Evolutionary conservation across 2,797 vertebrate genomes (phyloP), one percentile per base, ranked within the genome.

Genomic region (Ctenosaura bakeri): DNA sequence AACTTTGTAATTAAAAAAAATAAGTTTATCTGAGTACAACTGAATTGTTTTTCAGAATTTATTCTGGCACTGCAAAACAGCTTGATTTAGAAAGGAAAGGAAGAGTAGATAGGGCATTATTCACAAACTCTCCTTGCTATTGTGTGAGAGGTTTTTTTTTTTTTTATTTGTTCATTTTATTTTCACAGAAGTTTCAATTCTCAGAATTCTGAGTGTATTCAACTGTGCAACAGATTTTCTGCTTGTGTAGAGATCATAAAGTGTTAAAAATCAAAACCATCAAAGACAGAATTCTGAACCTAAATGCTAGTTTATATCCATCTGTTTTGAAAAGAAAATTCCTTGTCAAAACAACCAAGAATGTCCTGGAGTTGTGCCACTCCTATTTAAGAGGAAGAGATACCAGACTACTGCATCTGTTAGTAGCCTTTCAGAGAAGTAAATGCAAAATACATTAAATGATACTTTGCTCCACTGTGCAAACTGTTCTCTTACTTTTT

Each of bases 311-410:
- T 80, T 74, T 80, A 86, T 59, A 71, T 84, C 9, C 69, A n/a
- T 85, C 46, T 50, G 26, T 85, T 50, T 85, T 50, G 20, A 26
- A 42, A 50, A 50, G 66, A 91, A 16, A 76, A 24, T 85, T 74
- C 71, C 87, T 1, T 42, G n/a, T 76, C 79, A 91, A 93, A 89
- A 77, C 22, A 88, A 3, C 4, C 79, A 89, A 93, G 85, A 14
- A 66, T 87, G 77, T 56, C 86, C 87, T 71, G 35, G 88, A 91
- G 18, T 81, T 86, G 1, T 85, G 62, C 38, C 85, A 66, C 50
- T 84, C 10, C 77, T 5, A 81, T 32, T n/a, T 82, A 54, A 54
- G 89, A 87, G 80, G n/a, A 85, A 85, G 90, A 77, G 78, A 69
- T 54, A n/a, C 20, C 35, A 52, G 66, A 71, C 32, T 86, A 74